Conservation (phyloP, 2,888 invertebrate genomes). For the Tiphia femorata region DNA sequence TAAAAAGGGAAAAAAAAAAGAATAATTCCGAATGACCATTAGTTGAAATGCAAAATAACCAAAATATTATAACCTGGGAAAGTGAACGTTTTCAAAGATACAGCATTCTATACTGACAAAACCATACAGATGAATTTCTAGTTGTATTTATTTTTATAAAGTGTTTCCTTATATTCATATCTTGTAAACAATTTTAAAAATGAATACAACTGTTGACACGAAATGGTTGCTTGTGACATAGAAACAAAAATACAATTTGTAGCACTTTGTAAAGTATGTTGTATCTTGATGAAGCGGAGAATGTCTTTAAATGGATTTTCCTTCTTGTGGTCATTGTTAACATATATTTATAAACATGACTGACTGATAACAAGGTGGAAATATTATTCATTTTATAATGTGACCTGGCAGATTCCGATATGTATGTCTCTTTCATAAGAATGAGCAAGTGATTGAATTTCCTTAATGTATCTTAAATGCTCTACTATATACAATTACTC, state of each 20-base stretch:
- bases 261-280: not conserved
- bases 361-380: conserved; percentile 24
- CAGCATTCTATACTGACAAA: too few relatives aligned
- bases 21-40: conserved; percentile 14
- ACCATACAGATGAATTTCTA: too few relatives aligned
- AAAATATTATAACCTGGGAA: too few relatives aligned
- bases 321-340: not conserved
- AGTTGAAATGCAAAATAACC: not conserved
- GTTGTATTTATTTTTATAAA: too few relatives aligned
- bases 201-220: too few relatives aligned
- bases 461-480: too few relatives aligned
- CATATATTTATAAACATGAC: not conserved
- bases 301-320: not conserved
- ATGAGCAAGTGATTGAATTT: too few relatives aligned
- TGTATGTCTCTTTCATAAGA: too few relatives aligned
- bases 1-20: conserved; percentile 8
- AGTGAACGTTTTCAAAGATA: too few relatives aligned
- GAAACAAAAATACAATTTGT: not conserved
- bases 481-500: too few relatives aligned
- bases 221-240: not conserved
- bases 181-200: too few relatives aligned
- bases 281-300: not conserved
- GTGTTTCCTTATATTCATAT: too few relatives aligned
- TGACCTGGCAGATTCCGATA: conserved; percentile 44
- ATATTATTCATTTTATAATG: conserved; percentile 28